These are phyloP conservation scores for Condylura cristata DNA, from an alignment of 2,113 vertebrate genomes.

Conservation along the genomic window DNA sequence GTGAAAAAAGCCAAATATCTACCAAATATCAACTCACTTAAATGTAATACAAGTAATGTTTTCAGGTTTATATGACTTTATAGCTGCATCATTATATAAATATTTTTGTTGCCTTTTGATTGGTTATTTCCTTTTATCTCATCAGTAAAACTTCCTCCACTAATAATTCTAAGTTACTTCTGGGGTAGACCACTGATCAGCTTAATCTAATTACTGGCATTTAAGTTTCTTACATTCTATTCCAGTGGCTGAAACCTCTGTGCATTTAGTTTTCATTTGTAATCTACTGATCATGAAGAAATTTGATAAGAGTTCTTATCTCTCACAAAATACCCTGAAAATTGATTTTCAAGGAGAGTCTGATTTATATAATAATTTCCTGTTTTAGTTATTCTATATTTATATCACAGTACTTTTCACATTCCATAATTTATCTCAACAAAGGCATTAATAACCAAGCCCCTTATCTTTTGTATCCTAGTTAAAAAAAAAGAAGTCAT, in stretches of 20 bases:
- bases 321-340: neutral
- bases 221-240: constrained; percentile 48
- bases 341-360: neutral
- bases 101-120: constrained; percentile 28
- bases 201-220: constrained; percentile 65
- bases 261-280: neutral
- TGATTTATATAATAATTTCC: neutral
- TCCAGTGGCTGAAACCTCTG: neutral
- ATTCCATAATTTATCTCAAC: neutral
- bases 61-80: neutral
- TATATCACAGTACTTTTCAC: neutral
- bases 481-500: neutral
- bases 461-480: neutral
- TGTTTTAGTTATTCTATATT: neutral
- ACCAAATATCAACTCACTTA: neutral
- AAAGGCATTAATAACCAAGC: neutral
- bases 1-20: neutral
- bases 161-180: constrained; percentile 2
- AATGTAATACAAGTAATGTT: neutral
- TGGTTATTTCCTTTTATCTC: constrained; percentile 29
- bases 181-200: neutral
- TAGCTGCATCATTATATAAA: neutral
- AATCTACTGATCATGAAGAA: neutral
- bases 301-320: neutral
- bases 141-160: neutral